Evolutionary conservation across 2,888 invertebrate species (phyloP).

Genomic region (Mimachlamys varia): DNA sequence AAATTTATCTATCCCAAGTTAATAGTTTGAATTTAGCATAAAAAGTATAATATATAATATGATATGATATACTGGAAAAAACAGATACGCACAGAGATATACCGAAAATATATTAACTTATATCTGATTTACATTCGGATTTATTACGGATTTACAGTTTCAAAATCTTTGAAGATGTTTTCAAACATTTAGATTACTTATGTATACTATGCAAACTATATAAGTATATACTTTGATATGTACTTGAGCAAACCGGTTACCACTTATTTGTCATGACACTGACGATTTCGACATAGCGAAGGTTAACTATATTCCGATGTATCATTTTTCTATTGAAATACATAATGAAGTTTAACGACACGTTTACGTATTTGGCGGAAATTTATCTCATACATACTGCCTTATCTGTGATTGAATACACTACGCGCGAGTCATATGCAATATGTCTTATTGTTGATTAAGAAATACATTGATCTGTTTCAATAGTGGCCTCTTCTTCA

Average conservation of each 20-base stretch:
- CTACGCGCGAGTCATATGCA: neutral
- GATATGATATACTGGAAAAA: no score
- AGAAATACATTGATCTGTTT: slow-evolving; percentile 17
- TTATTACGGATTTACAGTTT: no score
- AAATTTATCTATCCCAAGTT: no score
- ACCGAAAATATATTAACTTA: neutral
- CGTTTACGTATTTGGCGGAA: neutral
- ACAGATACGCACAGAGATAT: neutral
- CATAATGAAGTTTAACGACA: neutral
- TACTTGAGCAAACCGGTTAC: no score
- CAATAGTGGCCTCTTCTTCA: neutral
- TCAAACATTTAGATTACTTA: no score
- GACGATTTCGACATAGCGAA: neutral
- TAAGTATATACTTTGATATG: no score
- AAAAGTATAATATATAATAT: no score
- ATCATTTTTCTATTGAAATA: neutral
- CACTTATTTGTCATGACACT: neutral
- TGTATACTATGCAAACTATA: no score
- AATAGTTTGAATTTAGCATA: no score
- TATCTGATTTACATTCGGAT: no score
- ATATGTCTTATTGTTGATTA: neutral
- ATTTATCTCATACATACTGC: neutral
- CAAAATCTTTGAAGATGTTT: no score
- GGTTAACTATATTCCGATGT: neutral
- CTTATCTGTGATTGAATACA: neutral